Base-by-base conservation (phyloP, 2,113 vertebrate species). In the Grantiella picta region DNA sequence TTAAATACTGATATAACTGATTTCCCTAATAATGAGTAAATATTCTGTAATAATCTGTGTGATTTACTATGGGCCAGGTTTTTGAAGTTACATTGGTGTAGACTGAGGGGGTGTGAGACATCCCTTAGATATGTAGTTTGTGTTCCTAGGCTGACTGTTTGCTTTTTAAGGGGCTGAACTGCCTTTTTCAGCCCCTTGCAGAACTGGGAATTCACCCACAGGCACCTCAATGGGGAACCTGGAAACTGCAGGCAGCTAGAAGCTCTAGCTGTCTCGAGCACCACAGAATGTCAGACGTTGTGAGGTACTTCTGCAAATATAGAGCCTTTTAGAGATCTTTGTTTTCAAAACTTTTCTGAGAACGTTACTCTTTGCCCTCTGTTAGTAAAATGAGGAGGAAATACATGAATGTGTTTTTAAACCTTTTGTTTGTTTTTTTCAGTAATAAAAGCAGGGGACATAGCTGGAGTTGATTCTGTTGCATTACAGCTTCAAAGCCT, bases 61-160 rank as follows among this genome's bases (percentile, higher is more conserved):
- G 49, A 40, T 0, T 2, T 72, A 16, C 45, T 49, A 54, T 36
- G 70, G 57, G 33, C 18, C 66, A 61, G 40, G 49, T 45, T 88
- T 72, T 47, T 38, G 3, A 69, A 91, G 36, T 85, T 36, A 56
- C 15, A 22, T 61, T 31, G 22, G 18, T 42, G 7, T 23, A 64
- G 49, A 17, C 13, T 64, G 42, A 18, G 0, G 0, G 31, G 31
- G 44, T 73, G 15, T 27, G 33, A 36, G 42, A 5, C 44, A n/a
- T 27, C 29, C 42, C 56, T 61, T 75, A 19, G 20, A 14, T 14
- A 3, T 0, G 3, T 24, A 24, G 18, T 31, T 59, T 47, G 31
- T 64, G 61, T 75, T 89, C 40, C 22, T 24, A 72, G 71, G 40
- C 47, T 73, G 50, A 14, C 44, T 2, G 0, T 69, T 66, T 45